Conservation (phyloP, 2,797 vertebrate genomes). For the Semaprochilodus insignis region DNA sequence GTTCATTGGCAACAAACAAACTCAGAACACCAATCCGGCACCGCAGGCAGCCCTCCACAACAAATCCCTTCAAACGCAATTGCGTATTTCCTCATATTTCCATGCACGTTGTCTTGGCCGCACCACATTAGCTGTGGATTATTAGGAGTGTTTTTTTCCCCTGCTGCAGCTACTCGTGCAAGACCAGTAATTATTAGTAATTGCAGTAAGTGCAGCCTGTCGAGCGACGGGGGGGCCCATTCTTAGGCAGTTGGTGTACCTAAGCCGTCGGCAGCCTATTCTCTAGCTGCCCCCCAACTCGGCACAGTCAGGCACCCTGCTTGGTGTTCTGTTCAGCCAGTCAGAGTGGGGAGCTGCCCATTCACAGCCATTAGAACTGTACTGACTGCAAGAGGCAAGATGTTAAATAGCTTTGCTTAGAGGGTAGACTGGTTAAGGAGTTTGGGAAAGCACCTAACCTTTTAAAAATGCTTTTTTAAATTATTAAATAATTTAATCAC, state of each 20-base stretch:
- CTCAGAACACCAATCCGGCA: constrained; percentile 17
- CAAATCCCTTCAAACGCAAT: constrained; percentile 26
- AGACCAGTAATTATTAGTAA: constrained; percentile 48
- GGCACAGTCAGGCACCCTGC: not conserved
- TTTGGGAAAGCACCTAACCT: constrained; percentile 7
- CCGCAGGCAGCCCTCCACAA: constrained; percentile 21
- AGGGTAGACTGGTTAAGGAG: constrained; percentile 7
- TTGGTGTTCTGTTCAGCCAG: constrained; percentile 5
- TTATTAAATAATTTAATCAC: constrained; percentile 64
- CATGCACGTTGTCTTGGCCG: constrained; percentile 7
- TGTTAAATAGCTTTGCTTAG: constrained; percentile 1
- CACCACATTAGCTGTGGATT: constrained; percentile 28
- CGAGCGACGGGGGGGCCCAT: constrained; percentile 9
- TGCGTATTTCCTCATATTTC: constrained; percentile 12
- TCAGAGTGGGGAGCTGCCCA: not conserved
- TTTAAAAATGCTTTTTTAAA: constrained; percentile 2
- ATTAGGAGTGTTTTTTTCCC: constrained; percentile 7
- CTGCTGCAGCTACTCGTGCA: constrained; percentile 23
- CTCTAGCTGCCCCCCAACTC: not conserved
- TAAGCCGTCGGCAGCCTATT: constrained; percentile 21
- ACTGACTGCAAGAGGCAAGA: constrained; percentile 10
- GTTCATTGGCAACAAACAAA: constrained; percentile 30
- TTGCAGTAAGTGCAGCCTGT: constrained; percentile 44
- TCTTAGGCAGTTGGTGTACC: constrained; percentile 3
- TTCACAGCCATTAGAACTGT: constrained; percentile 16